Base-by-base conservation (phyloP, 2,113 vertebrate species). In the Microtus oregoni region DNA sequence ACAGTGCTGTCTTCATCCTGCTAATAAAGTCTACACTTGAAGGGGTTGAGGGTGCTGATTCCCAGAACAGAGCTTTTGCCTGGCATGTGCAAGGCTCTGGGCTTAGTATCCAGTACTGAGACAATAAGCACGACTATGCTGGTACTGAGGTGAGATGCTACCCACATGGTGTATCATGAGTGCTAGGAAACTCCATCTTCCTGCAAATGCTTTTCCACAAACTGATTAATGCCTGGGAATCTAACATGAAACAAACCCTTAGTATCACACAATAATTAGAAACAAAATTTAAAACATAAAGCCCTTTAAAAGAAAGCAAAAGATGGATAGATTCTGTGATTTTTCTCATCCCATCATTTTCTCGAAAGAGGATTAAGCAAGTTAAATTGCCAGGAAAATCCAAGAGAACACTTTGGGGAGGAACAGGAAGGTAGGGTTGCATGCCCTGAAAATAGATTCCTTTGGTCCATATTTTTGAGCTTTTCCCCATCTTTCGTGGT, bases 201-300 rank as follows among this genome's bases (percentile, higher is more conserved):
- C 72, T 28, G 7, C 19, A 95, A 94, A 81, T 26, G 32, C 10
- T 22, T 95, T 79, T 65, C 44, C 73, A 83, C 55, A 52, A 70
- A 75, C 26, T 77, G n/a, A 75, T 26, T 20, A 75, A 58, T 94
- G 63, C 28, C 73, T 91, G 10, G 67, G 87, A 87, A 95, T 83
- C 79, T 86, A 44, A 94, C 15, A 90, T 38, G 86, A 63, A 63
- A 41, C 81, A 83, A 92, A 89, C 8, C 26, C 35, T 90, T 94
- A 73, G 47, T 91, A 96, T 77, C n/a, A 73, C 15, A 44, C 4
- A 32, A 26, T 93, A 81, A 79, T 85, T 67, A 90, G 38, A 97
- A 96, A 63, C 76, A 77, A 94, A 85, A 76, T 10, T 86, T 58
- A 24, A 87, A 89, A 94, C 86, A 22, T 76, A 75, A 94, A 89